phyloP scores from a whole-genome alignment of 2,888 invertebrate species.

The Diaperis boleti region DNA sequence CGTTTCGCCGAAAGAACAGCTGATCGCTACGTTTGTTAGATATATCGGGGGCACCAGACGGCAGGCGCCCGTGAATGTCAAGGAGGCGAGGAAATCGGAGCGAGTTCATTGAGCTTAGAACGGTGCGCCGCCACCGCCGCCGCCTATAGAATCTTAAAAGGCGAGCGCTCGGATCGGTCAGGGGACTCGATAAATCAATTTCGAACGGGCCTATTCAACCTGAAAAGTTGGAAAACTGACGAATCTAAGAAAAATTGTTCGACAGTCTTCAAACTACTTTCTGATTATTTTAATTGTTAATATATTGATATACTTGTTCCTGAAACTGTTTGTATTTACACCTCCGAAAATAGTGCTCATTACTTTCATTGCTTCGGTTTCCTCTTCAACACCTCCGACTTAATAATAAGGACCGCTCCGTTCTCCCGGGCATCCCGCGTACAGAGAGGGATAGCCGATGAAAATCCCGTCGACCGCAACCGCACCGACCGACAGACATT shows the following conservation, averaged over 20 bases:
- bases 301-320: too few species aligned
- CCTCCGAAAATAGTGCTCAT: too few species aligned
- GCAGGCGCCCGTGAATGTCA: constrained; percentile 50
- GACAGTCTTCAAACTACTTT: too few species aligned
- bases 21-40: constrained; percentile 41
- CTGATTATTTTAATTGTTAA: too few species aligned
- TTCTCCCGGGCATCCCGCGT: constrained; percentile 3
- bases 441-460: constrained; percentile 28
- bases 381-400: too few species aligned
- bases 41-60: constrained; percentile 29
- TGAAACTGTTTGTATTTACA: too few species aligned
- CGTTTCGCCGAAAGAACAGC: constrained; percentile 46
- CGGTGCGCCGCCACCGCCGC: constrained; percentile 36
- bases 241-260: too few species aligned
- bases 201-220: too few species aligned
- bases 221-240: too few species aligned
- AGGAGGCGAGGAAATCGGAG: constrained; percentile 42
- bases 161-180: constrained; percentile 47
- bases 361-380: too few species aligned
- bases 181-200: constrained; percentile 53
- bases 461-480: constrained; percentile 51
- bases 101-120: constrained; percentile 42
- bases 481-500: constrained; percentile 55
- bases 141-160: constrained; percentile 47
- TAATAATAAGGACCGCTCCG: constrained; percentile 10